Evolutionary conservation across 2,888 invertebrate species (phyloP).

Genomic region (Trichogramma dendrolimi): DNA sequence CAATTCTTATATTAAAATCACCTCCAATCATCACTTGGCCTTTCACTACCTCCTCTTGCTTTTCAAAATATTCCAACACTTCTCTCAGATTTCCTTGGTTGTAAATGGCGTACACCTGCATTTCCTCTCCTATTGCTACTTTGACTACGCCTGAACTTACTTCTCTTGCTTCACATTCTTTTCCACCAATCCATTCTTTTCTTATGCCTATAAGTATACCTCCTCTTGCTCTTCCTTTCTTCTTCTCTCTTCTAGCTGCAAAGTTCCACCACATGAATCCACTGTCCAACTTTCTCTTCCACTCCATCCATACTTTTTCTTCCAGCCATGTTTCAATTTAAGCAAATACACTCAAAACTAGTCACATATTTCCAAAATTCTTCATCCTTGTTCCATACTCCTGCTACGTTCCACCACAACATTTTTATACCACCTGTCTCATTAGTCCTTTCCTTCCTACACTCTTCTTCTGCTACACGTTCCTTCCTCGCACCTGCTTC

Average conservation of each 20-base stretch:
- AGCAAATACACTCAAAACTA: slow-evolving; percentile 22
- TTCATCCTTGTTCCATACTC: slow-evolving; percentile 25
- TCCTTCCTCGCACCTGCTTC: background rate
- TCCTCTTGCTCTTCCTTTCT: slow-evolving; percentile 25
- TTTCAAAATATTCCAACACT: background rate
- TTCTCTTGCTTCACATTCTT: background rate
- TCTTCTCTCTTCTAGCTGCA: slow-evolving; percentile 17
- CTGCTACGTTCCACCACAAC: slow-evolving; percentile 30
- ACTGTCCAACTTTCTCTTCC: slow-evolving; percentile 13
- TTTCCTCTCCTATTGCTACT: background rate
- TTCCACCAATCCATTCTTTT: slow-evolving; percentile 13
- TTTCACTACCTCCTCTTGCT: background rate
- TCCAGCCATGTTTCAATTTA: slow-evolving; percentile 30
- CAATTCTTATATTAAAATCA: slow-evolving; percentile 16
- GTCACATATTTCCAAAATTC: slow-evolving; percentile 27
- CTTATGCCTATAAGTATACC: slow-evolving; percentile 27
- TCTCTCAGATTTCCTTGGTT: slow-evolving; percentile 7
- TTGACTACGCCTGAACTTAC: slow-evolving; percentile 11
- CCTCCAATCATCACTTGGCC: slow-evolving; percentile 4
- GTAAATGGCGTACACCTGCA: background rate
- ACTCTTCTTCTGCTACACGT: background rate
- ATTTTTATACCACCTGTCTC: background rate
- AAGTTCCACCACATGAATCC: slow-evolving; percentile 21
- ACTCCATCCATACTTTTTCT: slow-evolving; percentile 24
- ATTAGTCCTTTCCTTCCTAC: background rate